phyloP scores from a whole-genome alignment of 2,888 invertebrate species.

The Amblyteles armatorius region DNA sequence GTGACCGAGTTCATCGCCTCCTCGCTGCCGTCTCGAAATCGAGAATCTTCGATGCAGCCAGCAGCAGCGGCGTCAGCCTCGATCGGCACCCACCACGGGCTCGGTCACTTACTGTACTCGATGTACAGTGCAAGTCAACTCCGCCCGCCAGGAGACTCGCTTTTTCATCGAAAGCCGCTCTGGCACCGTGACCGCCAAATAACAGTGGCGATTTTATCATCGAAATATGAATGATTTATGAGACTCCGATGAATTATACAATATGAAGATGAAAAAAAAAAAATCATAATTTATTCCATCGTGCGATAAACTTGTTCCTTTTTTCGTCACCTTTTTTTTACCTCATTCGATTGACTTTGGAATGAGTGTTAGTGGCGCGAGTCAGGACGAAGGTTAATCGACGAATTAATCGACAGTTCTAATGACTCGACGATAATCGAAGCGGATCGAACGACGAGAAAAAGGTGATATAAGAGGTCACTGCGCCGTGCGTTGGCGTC shows the following conservation, averaged over 20 bases:
- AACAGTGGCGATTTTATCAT: slow-evolving; percentile 36
- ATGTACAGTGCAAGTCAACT: slow-evolving; percentile 58
- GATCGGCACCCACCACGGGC: slow-evolving; percentile 42
- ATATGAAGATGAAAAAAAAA: neutral
- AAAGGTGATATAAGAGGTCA: slow-evolving; percentile 39
- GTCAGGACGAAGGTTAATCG: slow-evolving; percentile 26
- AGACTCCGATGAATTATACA: slow-evolving; percentile 7
- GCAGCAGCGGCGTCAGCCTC: slow-evolving; percentile 40
- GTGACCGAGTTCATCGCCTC: slow-evolving; percentile 85
- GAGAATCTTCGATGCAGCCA: slow-evolving; percentile 79
- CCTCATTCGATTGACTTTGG: slow-evolving; percentile 13
- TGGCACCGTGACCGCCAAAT: slow-evolving; percentile 65
- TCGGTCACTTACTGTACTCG: neutral
- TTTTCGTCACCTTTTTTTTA: neutral
- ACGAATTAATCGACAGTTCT: slow-evolving; percentile 6
- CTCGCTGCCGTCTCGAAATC: slow-evolving; percentile 80
- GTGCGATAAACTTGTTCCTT: slow-evolving; percentile 7
- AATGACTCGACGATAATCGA: slow-evolving; percentile 1
- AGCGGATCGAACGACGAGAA: slow-evolving; percentile 7
- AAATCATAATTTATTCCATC: slow-evolving; percentile 21
- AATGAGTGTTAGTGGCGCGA: slow-evolving; percentile 18
- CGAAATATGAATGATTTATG: slow-evolving; percentile 36
- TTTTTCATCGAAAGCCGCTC: slow-evolving; percentile 76
- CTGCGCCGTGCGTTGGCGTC: slow-evolving; percentile 49
- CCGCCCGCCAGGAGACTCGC: slow-evolving; percentile 75